Evolutionary conservation across 1,140 invertebrate genomes (phyloP).

Genomic region (Coenobita brevimanus): DNA sequence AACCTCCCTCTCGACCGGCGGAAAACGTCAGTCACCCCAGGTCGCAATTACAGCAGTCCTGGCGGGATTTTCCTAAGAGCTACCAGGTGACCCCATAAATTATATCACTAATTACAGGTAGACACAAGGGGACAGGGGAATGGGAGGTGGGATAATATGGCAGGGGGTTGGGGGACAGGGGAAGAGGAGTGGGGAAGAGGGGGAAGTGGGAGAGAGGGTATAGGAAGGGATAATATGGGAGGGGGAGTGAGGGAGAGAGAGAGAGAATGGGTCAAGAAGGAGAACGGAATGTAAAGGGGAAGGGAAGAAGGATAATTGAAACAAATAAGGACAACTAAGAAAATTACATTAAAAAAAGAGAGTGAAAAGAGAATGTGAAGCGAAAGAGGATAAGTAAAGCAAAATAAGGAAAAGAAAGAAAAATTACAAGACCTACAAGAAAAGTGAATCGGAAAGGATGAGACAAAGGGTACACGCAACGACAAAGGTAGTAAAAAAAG

Average conservation of each 20-base stretch:
- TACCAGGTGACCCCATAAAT: conserved; percentile 25
- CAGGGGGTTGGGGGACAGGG: not conserved
- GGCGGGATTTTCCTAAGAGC: not conserved
- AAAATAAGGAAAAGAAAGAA: conserved; percentile 4
- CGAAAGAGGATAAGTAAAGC: not conserved
- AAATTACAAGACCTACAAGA: not conserved
- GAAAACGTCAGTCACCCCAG: conserved; percentile 40
- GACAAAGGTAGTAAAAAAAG: not conserved
- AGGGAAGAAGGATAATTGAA: no score
- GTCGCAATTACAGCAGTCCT: conserved; percentile 31
- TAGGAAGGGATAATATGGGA: no score
- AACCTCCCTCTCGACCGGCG: not conserved
- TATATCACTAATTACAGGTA: conserved; percentile 49
- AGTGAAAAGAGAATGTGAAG: not conserved
- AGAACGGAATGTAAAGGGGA: no score
- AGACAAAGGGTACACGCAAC: not conserved
- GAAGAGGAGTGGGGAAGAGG: not conserved
- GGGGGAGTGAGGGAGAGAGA: no score
- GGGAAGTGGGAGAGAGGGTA: conserved; percentile 2
- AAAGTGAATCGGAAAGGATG: no score
- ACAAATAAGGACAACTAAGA: no score
- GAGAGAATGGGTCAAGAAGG: no score
- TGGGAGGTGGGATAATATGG: not conserved
- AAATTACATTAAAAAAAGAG: no score
- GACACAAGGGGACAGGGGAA: not conserved